Evolutionary conservation across 2,113 vertebrate genomes (phyloP), one percentile per base, ranked within the genome.

Genomic region (Oxyruncus cristatus): DNA sequence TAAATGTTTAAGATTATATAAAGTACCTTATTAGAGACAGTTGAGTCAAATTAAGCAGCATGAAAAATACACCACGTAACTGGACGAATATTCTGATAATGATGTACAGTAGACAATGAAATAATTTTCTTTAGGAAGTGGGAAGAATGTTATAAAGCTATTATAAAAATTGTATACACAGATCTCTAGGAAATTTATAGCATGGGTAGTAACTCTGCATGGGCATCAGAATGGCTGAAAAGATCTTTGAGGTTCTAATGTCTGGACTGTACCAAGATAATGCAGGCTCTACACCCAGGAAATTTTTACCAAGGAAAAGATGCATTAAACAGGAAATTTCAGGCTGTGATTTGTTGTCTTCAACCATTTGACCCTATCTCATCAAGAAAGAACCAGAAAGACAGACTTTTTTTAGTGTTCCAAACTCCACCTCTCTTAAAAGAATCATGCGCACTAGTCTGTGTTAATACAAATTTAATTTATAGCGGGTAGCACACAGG

Each of bases 401-500:
- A 82, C 67, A 10, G 32, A 27, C 35, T 62, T 63, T 79, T 83
- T 88, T 44, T 39, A 66, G 63, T n/a, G 41, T 66, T 83, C 20
- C 37, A 76, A 95, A 63, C 37, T 73, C 55, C 62, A 77, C 30
- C 26, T 91, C 30, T 61, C 72, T 84, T 74, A 30, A 89, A 85
- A 96, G 37, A 93, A 87, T 74, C 94, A 92, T 88, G 68, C 39
- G 58, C 12, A 41, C 21, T 55, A 65, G 76, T 81, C 92, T 81
- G 74, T 49, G 20, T 73, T 77, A 89, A 90, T 92, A 83, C n/a
- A 93, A 95, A 77, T 89, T 59, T 95, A 71, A 91, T 93, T 70
- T 70, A n/a, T 32, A 18, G 37, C 52, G 80, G 16, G 19, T 59
- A 85, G 30, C 44, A 59, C 53, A 62, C 5, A 67, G 30, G 30